A percentile compares a stretch with the other conserved stretches of the same genome.
phyloP scores from a whole-genome alignment of 1,140 invertebrate genomes.

The Drosophila nikananu region DNA sequence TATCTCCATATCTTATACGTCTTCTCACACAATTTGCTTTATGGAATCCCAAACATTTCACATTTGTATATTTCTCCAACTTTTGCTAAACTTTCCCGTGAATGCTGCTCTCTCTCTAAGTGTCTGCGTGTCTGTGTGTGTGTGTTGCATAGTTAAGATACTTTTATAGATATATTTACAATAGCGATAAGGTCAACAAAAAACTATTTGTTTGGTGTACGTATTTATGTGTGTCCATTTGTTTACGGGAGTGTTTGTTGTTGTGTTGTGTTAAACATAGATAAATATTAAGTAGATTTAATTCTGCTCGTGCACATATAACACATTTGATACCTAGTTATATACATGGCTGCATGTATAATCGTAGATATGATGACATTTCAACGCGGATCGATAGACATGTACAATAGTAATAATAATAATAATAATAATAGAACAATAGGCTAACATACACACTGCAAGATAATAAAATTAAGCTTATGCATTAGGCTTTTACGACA shows the following conservation, averaged over 20 bases:
- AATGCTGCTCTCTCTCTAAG: slow-evolving; percentile 14
- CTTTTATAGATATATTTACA: slow-evolving; percentile 72
- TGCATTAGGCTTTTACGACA: slow-evolving; percentile 66
- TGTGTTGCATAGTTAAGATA: slow-evolving; percentile 59
- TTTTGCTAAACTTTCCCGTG: slow-evolving; percentile 67
- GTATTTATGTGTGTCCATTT: slow-evolving; percentile 47
- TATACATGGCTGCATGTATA: slow-evolving; percentile 39
- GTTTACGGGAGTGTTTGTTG: slow-evolving; percentile 46
- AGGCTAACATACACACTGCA: slow-evolving; percentile 77
- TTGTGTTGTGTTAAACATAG: slow-evolving; percentile 60
- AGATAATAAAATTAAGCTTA: slow-evolving; percentile 75
- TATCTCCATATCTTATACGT: slow-evolving; percentile 37
- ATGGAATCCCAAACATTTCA: slow-evolving; percentile 57
- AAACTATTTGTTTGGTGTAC: slow-evolving; percentile 57
- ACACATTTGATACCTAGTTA: slow-evolving; percentile 41
- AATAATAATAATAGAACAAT: slow-evolving; percentile 69
- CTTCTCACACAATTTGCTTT: slow-evolving; percentile 45
- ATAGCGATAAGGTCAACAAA: slow-evolving; percentile 76
- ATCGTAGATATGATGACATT: slow-evolving; percentile 21
- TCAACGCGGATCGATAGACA: slow-evolving; percentile 49
- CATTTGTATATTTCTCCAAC: slow-evolving; percentile 53
- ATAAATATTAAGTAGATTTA: slow-evolving; percentile 70
- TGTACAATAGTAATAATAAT: slow-evolving; percentile 52
- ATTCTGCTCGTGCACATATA: slow-evolving; percentile 51
- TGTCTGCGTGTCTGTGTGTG: slow-evolving; percentile 20